These are phyloP conservation scores for Drosophila parabipectinata DNA, from an alignment of 1,140 invertebrate genomes.

Conservation along the genomic window DNA sequence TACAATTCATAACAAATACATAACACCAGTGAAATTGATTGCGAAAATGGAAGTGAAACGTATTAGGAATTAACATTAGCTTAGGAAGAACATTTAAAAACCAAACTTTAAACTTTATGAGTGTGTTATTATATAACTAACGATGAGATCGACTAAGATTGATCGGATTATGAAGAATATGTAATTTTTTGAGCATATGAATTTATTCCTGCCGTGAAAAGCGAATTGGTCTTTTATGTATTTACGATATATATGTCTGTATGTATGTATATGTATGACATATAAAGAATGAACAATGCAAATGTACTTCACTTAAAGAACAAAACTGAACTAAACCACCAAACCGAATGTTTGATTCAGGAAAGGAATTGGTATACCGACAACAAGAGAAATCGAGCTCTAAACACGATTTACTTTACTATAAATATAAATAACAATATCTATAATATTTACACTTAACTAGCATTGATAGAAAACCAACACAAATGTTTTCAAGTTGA, in stretches of 20 bases:
- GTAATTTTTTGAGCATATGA: slow-evolving; percentile 71
- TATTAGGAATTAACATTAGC: slow-evolving; percentile 69
- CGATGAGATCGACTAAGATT: slow-evolving; percentile 21
- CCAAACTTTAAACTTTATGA: slow-evolving; percentile 60
- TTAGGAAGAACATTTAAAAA: slow-evolving; percentile 60
- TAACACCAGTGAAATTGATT: slow-evolving; percentile 53
- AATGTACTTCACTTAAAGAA: slow-evolving; percentile 58
- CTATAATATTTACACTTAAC: slow-evolving; percentile 19
- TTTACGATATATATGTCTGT: slow-evolving; percentile 51
- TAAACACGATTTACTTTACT: slow-evolving; percentile 73
- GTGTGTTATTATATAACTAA: slow-evolving; percentile 61
- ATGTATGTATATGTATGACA: slow-evolving; percentile 42
- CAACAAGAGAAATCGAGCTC: slow-evolving; percentile 45
- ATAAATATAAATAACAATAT: slow-evolving; percentile 27
- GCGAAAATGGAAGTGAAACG: slow-evolving; percentile 50
- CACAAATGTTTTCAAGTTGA: not conserved
- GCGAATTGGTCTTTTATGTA: slow-evolving; percentile 73
- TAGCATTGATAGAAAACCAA: slow-evolving; percentile 7
- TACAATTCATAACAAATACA: slow-evolving; percentile 11
- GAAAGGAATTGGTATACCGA: slow-evolving; percentile 66
- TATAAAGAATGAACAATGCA: slow-evolving; percentile 38
- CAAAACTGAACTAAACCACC: slow-evolving; percentile 69
- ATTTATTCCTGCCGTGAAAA: slow-evolving; percentile 79
- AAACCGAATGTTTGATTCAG: slow-evolving; percentile 58
- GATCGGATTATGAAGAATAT: slow-evolving; percentile 52